Conservation (phyloP, 2,797 vertebrate species). For the Dicrostonyx torquatus region DNA sequence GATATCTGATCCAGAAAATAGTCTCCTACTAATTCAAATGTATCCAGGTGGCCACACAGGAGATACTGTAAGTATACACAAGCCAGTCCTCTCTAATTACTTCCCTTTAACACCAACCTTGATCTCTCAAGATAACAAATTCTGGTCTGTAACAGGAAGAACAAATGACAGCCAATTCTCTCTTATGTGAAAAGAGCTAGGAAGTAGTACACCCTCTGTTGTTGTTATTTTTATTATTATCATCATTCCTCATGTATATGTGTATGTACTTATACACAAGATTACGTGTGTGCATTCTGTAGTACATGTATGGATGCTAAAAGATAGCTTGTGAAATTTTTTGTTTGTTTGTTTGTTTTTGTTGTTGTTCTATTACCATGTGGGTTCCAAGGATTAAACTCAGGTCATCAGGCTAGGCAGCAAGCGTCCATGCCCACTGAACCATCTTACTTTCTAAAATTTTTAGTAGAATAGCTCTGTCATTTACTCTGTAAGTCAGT, state of each 20-base stretch:
- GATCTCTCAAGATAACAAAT: not conserved
- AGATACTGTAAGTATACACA: not conserved
- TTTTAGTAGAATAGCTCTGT: not conserved
- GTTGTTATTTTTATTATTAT: not conserved
- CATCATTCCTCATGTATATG: not conserved
- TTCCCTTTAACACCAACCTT: not conserved
- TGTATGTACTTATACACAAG: not conserved
- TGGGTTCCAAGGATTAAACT: not conserved
- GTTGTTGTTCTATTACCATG: not conserved
- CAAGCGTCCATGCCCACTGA: not conserved
- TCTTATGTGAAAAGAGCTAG: not conserved
- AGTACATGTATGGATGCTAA: not conserved
- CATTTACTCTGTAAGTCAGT: not conserved
- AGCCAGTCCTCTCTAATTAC: not conserved
- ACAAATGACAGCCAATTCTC: not conserved
- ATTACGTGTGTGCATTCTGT: not conserved
- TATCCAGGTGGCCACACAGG: not conserved
- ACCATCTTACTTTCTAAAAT: not conserved
- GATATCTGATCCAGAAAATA: not conserved
- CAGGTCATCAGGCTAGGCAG: not conserved
- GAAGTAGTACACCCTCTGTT: not conserved
- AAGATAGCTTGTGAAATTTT: not conserved
- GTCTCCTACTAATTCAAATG: not conserved
- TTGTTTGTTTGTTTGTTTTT: not conserved
- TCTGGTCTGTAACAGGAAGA: not conserved